These are phyloP conservation scores for Chaenocephalus aceratus DNA, from an alignment of 2,113 vertebrate species.

Conservation along the genomic window DNA sequence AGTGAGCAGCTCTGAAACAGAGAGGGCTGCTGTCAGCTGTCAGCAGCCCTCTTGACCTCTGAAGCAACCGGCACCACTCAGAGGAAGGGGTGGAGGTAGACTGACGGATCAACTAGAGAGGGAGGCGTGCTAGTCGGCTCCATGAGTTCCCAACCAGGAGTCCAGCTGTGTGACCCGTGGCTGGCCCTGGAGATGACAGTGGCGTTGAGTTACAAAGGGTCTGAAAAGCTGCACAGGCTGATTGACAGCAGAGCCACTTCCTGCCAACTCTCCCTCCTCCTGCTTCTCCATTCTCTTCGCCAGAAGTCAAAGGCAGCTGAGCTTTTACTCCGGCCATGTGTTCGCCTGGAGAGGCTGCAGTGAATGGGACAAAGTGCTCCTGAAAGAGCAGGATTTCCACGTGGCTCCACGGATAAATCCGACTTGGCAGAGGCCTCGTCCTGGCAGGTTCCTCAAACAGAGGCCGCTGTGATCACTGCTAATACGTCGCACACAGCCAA, in stretches of 20 bases:
- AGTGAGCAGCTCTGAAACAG: slow-evolving; percentile 24
- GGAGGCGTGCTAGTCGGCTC: slow-evolving; percentile 29
- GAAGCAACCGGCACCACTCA: slow-evolving; percentile 3
- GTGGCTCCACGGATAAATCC: slow-evolving; percentile 49
- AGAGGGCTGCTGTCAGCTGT: slow-evolving; percentile 50
- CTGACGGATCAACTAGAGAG: slow-evolving; percentile 24
- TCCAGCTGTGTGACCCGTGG: slow-evolving; percentile 72
- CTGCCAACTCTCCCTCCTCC: slow-evolving; percentile 66
- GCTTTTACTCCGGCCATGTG: slow-evolving; percentile 67
- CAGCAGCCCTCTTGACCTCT: slow-evolving; percentile 49
- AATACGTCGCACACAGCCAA: slow-evolving; percentile 54
- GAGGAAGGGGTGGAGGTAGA: slow-evolving; percentile 9
- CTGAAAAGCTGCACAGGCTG: slow-evolving; percentile 70
- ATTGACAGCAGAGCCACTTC: slow-evolving; percentile 66
- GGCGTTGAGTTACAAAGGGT: slow-evolving; percentile 71
- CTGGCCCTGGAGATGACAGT: slow-evolving; percentile 76
- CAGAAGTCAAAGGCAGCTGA: slow-evolving; percentile 70
- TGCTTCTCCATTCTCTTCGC: slow-evolving; percentile 69
- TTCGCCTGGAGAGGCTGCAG: slow-evolving; percentile 60
- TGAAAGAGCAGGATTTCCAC: slow-evolving; percentile 72
- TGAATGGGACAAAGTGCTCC: slow-evolving; percentile 75
- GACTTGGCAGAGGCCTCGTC: slow-evolving; percentile 58
- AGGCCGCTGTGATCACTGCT: slow-evolving; percentile 62
- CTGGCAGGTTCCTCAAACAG: slow-evolving; percentile 72
- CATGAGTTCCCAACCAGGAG: slow-evolving; percentile 41